Base-by-base conservation (phyloP, 2,888 invertebrate species). In the Drosophila colorata region DNA sequence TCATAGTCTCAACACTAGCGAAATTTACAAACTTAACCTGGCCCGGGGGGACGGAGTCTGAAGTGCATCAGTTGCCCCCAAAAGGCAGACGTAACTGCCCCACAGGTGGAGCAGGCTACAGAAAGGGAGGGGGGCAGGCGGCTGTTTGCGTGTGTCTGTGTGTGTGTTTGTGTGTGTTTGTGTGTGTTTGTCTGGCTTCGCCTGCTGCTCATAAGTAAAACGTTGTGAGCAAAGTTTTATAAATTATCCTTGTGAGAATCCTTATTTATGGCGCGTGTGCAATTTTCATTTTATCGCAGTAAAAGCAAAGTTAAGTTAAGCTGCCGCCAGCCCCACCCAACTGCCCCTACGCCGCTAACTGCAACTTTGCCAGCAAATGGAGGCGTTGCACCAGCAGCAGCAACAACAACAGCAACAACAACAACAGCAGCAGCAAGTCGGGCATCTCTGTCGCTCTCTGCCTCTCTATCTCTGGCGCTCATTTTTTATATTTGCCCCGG, bases 181-280 rank as follows among this genome's bases (percentile, higher is more conserved):
- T 51, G 44, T 59, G 61, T 46, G 66, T 63, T 57, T 78, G 85
- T 84, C 82, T 82, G 82, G 87, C 75, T 74, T 73, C 75, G 83
- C 76, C 75, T 73, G 86, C 87, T 86, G 75, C 87, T 79, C 87
- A 87, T 88, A 89, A 88, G 88, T 89, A 88, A 90, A 89, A 84
- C 85, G 89, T 85, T 86, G 83, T 80, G 88, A 84, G 87, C 88
- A 91, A 90, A 89, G 85, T 92, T 91, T 91, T 91, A 90, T 91
- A 91, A 92, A 92, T 92, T 92, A 91, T 92, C 89, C 91, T 92
- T 92, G 90, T 87, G 92, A 92, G 91, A 91, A 92, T 92, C 92
- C 92, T 91, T 92, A 90, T 92, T 92, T 92, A 92, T 92, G 82
- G 88, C 84, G 88, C 86, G 88, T 91, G 91, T 90, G 91, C 90